These are phyloP conservation scores for Stenurella melanura DNA, from an alignment of 2,888 invertebrate species.

Conservation along the genomic window DNA sequence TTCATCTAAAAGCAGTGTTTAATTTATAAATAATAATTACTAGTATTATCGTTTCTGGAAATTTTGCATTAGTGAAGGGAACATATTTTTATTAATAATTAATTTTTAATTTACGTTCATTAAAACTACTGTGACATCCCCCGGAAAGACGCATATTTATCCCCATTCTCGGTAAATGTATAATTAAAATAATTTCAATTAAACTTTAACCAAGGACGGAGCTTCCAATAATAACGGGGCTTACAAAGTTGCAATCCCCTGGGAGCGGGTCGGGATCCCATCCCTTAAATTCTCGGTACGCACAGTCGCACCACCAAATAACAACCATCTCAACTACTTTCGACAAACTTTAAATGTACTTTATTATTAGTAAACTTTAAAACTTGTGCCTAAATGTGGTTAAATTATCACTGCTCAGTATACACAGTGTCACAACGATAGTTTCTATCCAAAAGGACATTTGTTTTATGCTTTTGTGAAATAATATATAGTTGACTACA, in stretches of 20 bases:
- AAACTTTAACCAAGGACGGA: constrained; percentile 37
- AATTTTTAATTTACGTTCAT: background rate
- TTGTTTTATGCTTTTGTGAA: no score
- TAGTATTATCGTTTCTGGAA: no score
- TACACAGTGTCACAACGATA: no score
- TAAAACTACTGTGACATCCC: constrained; percentile 30
- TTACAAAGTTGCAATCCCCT: constrained; percentile 48
- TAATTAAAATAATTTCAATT: constrained; percentile 62
- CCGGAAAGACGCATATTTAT: constrained; percentile 48
- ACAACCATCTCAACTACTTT: background rate
- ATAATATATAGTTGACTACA: no score
- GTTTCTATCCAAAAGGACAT: no score
- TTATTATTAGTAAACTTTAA: constrained; percentile 3
- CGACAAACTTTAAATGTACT: constrained; percentile 7
- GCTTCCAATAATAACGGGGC: constrained; percentile 33
- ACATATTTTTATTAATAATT: background rate
- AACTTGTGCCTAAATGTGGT: background rate
- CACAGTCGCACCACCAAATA: background rate
- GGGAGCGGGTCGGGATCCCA: constrained; percentile 40
- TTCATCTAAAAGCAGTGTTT: no score
- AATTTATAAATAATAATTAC: no score
- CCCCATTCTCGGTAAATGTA: constrained; percentile 53
- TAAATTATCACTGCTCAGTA: no score
- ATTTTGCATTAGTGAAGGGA: no score
- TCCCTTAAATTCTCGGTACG: constrained; percentile 23